Conservation (phyloP, 2,797 vertebrate genomes). For the Chelon labrosus region DNA sequence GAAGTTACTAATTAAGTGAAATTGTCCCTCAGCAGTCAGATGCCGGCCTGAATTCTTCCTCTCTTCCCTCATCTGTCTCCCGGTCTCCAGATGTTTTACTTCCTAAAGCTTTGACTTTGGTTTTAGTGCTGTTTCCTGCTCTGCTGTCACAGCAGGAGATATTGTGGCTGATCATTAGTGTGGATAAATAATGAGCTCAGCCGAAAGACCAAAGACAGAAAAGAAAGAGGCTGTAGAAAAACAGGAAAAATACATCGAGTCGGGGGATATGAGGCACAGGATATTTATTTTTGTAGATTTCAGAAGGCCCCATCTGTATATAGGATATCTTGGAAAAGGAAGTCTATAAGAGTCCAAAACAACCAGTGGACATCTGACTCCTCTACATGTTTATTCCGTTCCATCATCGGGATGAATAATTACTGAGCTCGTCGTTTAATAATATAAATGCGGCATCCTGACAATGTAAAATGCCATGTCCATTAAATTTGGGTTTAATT, state of each 20-base stretch:
- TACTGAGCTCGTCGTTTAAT: neutral
- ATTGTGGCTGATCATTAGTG: constrained; percentile 62
- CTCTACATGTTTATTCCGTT: neutral
- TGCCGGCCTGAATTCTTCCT: constrained; percentile 71
- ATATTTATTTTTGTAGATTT: constrained; percentile 19
- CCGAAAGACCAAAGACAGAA: constrained; percentile 55
- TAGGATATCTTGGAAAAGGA: constrained; percentile 16
- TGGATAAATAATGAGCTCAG: constrained; percentile 66
- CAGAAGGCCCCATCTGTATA: constrained; percentile 5
- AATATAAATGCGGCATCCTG: neutral
- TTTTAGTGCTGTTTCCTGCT: constrained; percentile 68
- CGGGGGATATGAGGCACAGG: constrained; percentile 21
- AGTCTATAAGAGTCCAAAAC: neutral
- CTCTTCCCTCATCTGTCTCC: constrained; percentile 53
- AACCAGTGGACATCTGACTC: neutral
- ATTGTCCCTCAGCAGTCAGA: constrained; percentile 70
- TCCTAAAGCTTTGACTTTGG: constrained; percentile 64
- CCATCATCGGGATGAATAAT: neutral
- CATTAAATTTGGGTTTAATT: neutral
- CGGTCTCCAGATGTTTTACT: constrained; percentile 80
- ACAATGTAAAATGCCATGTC: neutral
- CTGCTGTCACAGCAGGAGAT: constrained; percentile 58
- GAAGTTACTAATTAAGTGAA: constrained; percentile 80
- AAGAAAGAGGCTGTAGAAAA: constrained; percentile 20
- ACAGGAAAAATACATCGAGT: constrained; percentile 21